These are phyloP conservation scores for Lamproptera curius DNA, from an alignment of 2,888 invertebrate genomes.

Conservation along the genomic window DNA sequence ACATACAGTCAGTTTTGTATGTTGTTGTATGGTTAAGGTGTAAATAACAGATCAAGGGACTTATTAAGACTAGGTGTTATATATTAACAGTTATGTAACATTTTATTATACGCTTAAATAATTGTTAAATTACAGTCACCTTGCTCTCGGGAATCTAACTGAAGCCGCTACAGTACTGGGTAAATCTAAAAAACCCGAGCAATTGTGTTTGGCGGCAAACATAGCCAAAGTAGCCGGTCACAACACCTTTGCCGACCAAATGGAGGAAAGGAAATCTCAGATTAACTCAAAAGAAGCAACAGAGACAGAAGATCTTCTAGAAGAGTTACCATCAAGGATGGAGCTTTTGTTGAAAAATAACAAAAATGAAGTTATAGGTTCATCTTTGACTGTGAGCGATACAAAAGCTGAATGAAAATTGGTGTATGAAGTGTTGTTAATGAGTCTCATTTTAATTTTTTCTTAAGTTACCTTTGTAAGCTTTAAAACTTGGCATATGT, in stretches of 20 bases:
- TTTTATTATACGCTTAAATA: neutral
- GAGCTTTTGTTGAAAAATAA: constrained; percentile 38
- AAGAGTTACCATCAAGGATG: constrained; percentile 31
- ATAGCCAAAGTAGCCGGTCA: constrained; percentile 75
- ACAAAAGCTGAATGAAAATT: neutral
- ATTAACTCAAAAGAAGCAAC: constrained; percentile 27
- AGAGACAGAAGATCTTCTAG: constrained; percentile 23
- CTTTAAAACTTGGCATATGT: too few relatives aligned
- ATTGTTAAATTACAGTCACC: constrained; percentile 71
- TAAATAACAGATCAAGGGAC: neutral
- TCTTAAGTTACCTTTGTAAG: too few relatives aligned
- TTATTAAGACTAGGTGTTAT: neutral
- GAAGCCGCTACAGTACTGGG: constrained; percentile 80
- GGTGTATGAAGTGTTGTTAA: too few relatives aligned
- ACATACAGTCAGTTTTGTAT: neutral
- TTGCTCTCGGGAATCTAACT: constrained; percentile 77
- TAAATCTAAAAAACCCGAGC: constrained; percentile 70
- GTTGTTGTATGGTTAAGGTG: neutral
- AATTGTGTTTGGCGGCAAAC: constrained; percentile 77
- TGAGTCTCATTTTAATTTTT: too few relatives aligned
- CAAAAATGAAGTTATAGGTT: constrained; percentile 11
- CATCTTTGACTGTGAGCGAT: neutral
- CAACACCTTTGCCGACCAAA: constrained; percentile 49
- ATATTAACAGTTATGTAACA: neutral
- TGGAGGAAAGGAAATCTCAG: constrained; percentile 38